A percentile compares a stretch with the other conserved stretches of the same genome.
Conservation (phyloP, 1,140 invertebrate genomes). For the Hirudo medicinalis region DNA sequence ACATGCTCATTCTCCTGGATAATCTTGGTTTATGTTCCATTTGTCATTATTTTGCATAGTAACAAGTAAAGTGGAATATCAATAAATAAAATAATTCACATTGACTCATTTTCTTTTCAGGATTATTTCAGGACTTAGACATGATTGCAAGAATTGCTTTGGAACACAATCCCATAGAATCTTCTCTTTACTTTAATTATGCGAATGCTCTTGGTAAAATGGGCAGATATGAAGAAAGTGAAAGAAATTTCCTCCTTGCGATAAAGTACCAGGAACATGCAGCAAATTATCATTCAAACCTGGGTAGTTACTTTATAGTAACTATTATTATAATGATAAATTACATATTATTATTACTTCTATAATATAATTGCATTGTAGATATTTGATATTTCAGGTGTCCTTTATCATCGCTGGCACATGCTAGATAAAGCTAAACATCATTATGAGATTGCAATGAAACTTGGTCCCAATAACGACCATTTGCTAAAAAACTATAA, state of each 20-base stretch:
- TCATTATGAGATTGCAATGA: constrained; percentile 61
- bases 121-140: constrained; percentile 54
- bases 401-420: constrained; percentile 83
- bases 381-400: constrained; percentile 52
- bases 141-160: constrained; percentile 56
- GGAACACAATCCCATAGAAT: constrained; percentile 53
- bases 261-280: constrained; percentile 55
- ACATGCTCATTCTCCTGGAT: constrained; percentile 73
- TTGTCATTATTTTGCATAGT: not conserved
- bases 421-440: constrained; percentile 57
- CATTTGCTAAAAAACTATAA: constrained; percentile 49
- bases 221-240: constrained; percentile 59
- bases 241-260: constrained; percentile 62
- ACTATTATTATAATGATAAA: not conserved
- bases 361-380: not conserved
- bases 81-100: constrained; percentile 9
- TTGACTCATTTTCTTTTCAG: constrained; percentile 35
- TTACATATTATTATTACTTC: not conserved
- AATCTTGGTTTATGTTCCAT: constrained; percentile 50
- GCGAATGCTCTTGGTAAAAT: constrained; percentile 76
- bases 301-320: constrained; percentile 49
- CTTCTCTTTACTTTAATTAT: constrained; percentile 66
- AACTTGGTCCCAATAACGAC: constrained; percentile 49
- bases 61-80: not conserved
- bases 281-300: constrained; percentile 65